These are phyloP conservation scores for Noctua fimbriata DNA, from an alignment of 2,888 invertebrate genomes.

Conservation along the genomic window DNA sequence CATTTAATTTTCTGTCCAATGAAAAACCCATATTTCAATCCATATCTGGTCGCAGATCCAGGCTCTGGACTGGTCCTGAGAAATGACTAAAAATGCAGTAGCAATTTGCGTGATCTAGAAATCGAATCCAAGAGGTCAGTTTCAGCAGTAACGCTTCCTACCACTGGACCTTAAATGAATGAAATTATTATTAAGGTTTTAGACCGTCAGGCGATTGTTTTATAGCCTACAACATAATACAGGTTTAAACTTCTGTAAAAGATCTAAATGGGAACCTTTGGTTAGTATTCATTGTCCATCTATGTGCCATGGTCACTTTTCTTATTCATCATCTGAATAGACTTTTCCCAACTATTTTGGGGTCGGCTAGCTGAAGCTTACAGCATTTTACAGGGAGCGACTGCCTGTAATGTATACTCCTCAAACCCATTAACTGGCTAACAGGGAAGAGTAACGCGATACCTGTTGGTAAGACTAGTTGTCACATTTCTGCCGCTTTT, in stretches of 20 bases:
- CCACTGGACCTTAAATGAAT: not conserved
- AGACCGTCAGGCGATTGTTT: not conserved
- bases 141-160: not conserved
- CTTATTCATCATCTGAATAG: not conserved
- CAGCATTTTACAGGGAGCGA: not conserved
- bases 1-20: not conserved
- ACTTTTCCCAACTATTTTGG: not conserved
- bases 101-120: not conserved
- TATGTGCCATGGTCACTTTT: not conserved
- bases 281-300: too few relatives aligned
- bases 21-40: too few relatives aligned
- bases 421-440: too few relatives aligned
- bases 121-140: not conserved
- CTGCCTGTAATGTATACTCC: too few relatives aligned
- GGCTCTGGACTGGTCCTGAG: not conserved
- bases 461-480: not conserved
- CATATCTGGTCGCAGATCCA: not conserved
- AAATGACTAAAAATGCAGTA: not conserved
- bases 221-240: not conserved
- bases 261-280: too few relatives aligned
- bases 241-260: too few relatives aligned
- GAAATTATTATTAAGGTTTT: not conserved
- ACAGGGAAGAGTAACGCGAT: too few relatives aligned
- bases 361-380: not conserved
- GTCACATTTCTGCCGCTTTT: not conserved